Evolutionary conservation across 2,113 vertebrate species (phyloP), one percentile per base, ranked within the genome.

Genomic region (Ceyx melanurus): DNA sequence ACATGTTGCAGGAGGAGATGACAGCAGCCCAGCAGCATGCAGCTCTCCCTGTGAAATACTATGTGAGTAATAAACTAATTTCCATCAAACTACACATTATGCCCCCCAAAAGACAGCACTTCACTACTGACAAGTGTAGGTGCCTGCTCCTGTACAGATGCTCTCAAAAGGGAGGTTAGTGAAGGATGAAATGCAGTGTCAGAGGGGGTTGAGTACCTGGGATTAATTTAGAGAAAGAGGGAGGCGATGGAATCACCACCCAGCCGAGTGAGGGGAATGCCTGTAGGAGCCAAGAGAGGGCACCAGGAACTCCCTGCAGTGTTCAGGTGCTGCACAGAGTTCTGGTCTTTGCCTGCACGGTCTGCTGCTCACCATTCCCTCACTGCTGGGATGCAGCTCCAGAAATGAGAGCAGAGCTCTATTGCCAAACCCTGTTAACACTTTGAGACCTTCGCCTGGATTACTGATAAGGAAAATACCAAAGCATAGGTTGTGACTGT

Each of bases 181-280:
- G 40, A 35, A 43, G 43, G 40, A 43, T 68, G 48, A 79, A 51
- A 68, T 7, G 10, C 9, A 29, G 61, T 13, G 5, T 18, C n/a
- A 43, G 57, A 64, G 8, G 2, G 46, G 21, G 11, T 15, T 42
- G 46, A 71, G 21, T 15, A 33, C 5, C 21, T 26, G 11, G 25
- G 29, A 21, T 56, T 40, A 43, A 56, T 58, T 60, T 45, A 71
- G 70, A 82, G 22, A 16, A 84, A 15, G 28, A 31, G 9, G 17
- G 16, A 75, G 12, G 14, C n/a, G 20, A 10, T n/a, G 6, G 37
- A 76, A 4, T 45, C 2, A 0, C 9, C 2, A 2, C 16, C 23
- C 13, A 62, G 25, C 13, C 51, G 80, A 35, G 9, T 40, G 15
- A 73, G 19, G 7, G 15, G 22, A 70, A 46, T 28, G 37, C 6